Percentiles rank a stretch among this genome's conserved stretches.
Evolutionary conservation across 2,888 invertebrate genomes (phyloP).

Genomic region (Cataglyphis albicans): DNA sequence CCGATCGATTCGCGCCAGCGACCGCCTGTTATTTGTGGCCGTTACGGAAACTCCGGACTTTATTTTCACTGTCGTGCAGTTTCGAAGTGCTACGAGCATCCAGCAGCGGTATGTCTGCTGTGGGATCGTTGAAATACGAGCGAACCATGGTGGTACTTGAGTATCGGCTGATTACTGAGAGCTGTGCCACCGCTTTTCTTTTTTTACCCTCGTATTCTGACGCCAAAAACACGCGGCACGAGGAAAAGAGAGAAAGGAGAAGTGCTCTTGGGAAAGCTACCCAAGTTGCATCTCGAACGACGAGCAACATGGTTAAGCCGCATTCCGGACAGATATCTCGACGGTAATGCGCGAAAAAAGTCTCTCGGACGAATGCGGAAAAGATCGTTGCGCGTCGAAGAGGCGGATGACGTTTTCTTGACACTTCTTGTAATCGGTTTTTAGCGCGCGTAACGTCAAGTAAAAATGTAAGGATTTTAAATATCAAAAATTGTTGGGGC

Average conservation of each 20-base stretch:
- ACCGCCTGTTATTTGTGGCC: constrained; percentile 33
- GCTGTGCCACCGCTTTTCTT: constrained; percentile 25
- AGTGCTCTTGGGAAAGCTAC: constrained; percentile 27
- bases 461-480: background rate
- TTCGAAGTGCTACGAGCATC: constrained; percentile 35
- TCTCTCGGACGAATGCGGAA: background rate
- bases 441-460: background rate
- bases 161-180: constrained; percentile 24
- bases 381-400: constrained; percentile 1
- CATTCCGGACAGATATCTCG: constrained; percentile 6
- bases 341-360: constrained; percentile 36
- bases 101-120: background rate
- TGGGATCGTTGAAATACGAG: constrained; percentile 44
- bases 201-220: constrained; percentile 33
- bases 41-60: constrained; percentile 37
- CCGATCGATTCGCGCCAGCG: background rate
- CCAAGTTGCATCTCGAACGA: constrained; percentile 22
- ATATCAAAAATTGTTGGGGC: background rate
- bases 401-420: background rate
- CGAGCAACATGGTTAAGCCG: constrained; percentile 47
- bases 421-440: constrained; percentile 12
- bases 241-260: constrained; percentile 3
- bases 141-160: constrained; percentile 11
- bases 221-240: constrained; percentile 34
- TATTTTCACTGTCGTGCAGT: constrained; percentile 42